Base-by-base conservation (phyloP, 2,888 invertebrate species). In the Noctuana brunneofusca region DNA sequence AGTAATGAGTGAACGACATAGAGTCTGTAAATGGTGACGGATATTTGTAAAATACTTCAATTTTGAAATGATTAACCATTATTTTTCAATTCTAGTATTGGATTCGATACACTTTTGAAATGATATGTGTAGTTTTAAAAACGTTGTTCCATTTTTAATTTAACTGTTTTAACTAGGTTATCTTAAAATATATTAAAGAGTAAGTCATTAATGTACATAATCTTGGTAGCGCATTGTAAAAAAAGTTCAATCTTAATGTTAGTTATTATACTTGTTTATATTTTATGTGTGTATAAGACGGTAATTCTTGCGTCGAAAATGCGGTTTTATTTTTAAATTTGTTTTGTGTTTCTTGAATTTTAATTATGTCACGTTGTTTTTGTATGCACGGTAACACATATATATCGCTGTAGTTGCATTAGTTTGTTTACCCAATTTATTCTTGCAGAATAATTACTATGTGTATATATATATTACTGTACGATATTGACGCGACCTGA, bases 341-440 rank as follows among this genome's bases (percentile, higher is more conserved):
- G 46, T 56, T 46, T 56, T 57, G 32, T n/a, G n/a, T 48, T 46
- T 48, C n/a, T 20, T 18, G 56, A 50, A 57, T 46, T 32, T 57
- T 48, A 57, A 48, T 57, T 57, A 57, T 48, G 57, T 57, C 46
- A 56, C 20, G 30, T 56, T 56, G 32, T 20, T 30, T 46, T 30
- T 46, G 32, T 56, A 48, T 46, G 27, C 30, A 57, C 18, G 35
- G 35, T 35, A 11, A 35, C 27, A 8, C 8, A 5, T 27, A 27
- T 27, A 1, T 27, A 8, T 27, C 8, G 27, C 27, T 8, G 8
- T 35, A 35, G 35, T 35, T 35, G 12, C 5, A 27, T 0, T 1
- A 27, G 27, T 27, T 27, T 27, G 27, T 27, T 27, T 27, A 27
- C 4, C 27, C 5, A 27, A 5, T 27, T 27, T 4, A 24, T 24